A percentile compares a stretch with the other conserved stretches of the same genome.
Conservation (phyloP, 1,140 invertebrate genomes). For the Bilobella aurantiaca region DNA sequence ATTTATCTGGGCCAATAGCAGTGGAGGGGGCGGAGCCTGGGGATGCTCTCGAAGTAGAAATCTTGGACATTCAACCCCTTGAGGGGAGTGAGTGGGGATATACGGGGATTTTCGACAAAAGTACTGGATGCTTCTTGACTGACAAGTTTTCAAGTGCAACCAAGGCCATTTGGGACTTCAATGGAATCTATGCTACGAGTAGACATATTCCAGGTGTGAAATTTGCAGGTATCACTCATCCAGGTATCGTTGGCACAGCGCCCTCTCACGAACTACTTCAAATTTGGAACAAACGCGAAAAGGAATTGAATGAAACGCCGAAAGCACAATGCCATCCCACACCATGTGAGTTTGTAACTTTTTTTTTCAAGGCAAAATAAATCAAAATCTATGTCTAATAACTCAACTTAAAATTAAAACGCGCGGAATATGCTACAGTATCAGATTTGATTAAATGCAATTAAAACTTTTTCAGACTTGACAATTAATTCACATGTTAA, state of each 20-base stretch:
- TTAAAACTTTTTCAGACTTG: too few relatives aligned
- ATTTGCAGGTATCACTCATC: slow-evolving; percentile 25
- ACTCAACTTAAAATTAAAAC: too few relatives aligned
- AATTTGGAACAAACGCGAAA: slow-evolving; percentile 24
- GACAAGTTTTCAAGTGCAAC: slow-evolving; percentile 3
- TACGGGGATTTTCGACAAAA: slow-evolving; percentile 19
- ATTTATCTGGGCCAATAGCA: slow-evolving; percentile 21
- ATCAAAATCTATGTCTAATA: too few relatives aligned
- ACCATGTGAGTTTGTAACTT: too few relatives aligned
- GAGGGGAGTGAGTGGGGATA: slow-evolving; percentile 21
- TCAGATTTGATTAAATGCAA: too few relatives aligned
- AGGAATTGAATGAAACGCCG: slow-evolving; percentile 9
- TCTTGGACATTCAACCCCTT: slow-evolving; percentile 22
- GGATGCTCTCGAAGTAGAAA: slow-evolving; percentile 27
- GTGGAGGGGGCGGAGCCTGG: slow-evolving; percentile 27
- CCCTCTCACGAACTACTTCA: slow-evolving; percentile 15
- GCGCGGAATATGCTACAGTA: too few relatives aligned
- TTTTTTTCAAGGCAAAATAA: too few relatives aligned
- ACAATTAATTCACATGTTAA: too few relatives aligned
- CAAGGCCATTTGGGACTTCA: slow-evolving; percentile 30
- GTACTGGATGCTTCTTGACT: slow-evolving; percentile 13
- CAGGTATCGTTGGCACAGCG: slow-evolving; percentile 23
- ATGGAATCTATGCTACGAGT: slow-evolving; percentile 26
- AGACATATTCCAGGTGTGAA: slow-evolving; percentile 27
- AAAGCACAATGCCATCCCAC: not conserved